These are phyloP conservation scores for Byasa hedistus DNA, from an alignment of 2,888 invertebrate genomes.

Conservation along the genomic window DNA sequence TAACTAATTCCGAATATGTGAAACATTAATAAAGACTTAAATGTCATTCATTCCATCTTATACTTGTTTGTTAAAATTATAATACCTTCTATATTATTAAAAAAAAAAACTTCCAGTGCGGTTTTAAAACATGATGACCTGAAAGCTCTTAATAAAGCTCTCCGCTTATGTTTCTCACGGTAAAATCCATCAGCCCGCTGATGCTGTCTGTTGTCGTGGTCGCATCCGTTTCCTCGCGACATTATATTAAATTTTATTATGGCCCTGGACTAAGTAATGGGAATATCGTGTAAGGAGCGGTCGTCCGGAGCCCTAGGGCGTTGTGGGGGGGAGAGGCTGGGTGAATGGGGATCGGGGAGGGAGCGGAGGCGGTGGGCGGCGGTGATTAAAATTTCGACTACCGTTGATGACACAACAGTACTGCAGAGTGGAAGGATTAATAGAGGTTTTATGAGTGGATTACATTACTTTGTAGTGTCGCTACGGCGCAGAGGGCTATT, in stretches of 20 bases:
- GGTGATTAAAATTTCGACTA: slow-evolving; percentile 79
- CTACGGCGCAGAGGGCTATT: slow-evolving; percentile 44
- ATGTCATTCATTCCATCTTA: background rate
- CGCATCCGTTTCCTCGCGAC: slow-evolving; percentile 69
- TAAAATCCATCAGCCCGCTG: slow-evolving; percentile 36
- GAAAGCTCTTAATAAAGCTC: slow-evolving; percentile 8
- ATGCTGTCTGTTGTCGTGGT: slow-evolving; percentile 59
- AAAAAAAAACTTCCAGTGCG: background rate
- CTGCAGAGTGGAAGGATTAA: slow-evolving; percentile 72
- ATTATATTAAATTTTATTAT: slow-evolving; percentile 81
- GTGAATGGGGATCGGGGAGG: slow-evolving; percentile 37
- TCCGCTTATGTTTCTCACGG: slow-evolving; percentile 33
- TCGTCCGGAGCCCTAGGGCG: slow-evolving; percentile 68
- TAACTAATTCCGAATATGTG: no score
- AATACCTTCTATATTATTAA: background rate
- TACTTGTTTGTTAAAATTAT: background rate
- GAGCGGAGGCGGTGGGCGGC: slow-evolving; percentile 41
- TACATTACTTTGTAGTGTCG: slow-evolving; percentile 66
- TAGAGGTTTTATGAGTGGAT: slow-evolving; percentile 75
- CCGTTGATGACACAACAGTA: slow-evolving; percentile 76
- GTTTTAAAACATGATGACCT: background rate
- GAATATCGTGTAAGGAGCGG: slow-evolving; percentile 81
- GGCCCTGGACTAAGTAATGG: slow-evolving; percentile 80
- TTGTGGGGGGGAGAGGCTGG: slow-evolving; percentile 41
- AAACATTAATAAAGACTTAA: background rate